phyloP scores from a whole-genome alignment of 2,113 vertebrate species.

The Nothocercus nigrocapillus region DNA sequence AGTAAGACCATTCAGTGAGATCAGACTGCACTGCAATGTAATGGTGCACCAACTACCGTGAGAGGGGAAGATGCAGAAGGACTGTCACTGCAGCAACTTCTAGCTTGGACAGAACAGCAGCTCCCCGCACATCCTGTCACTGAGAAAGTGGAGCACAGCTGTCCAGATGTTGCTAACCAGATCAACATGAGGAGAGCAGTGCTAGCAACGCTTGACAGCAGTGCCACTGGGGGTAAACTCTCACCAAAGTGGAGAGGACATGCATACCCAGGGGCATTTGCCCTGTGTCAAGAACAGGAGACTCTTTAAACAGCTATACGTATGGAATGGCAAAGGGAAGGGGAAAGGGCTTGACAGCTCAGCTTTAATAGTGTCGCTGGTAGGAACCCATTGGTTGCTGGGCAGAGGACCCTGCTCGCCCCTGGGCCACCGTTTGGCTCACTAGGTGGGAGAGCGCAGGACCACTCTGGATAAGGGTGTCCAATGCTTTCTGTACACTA shows the following conservation, averaged over 20 bases:
- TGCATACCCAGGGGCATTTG: conserved; percentile 22
- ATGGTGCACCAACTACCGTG: background rate
- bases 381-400: conserved; percentile 86
- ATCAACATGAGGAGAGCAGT: conserved; percentile 22
- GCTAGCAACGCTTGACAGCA: conserved; percentile 29
- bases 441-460: conserved; percentile 93
- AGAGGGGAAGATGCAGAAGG: background rate
- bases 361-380: conserved; percentile 89
- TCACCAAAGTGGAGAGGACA: conserved; percentile 43
- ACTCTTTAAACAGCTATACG: conserved; percentile 61
- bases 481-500: conserved; percentile 96
- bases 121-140: background rate
- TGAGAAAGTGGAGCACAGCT: background rate
- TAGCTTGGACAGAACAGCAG: background rate
- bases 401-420: conserved; percentile 67
- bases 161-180: background rate
- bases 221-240: conserved; percentile 49
- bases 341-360: background rate
- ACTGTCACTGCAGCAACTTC: background rate
- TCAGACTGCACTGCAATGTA: background rate
- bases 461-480: conserved; percentile 97
- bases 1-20: background rate
- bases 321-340: conserved; percentile 56
- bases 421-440: conserved; percentile 79
- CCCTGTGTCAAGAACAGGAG: background rate